phyloP scores from a whole-genome alignment of 2,888 invertebrate species.

The Cynaeus angustus region DNA sequence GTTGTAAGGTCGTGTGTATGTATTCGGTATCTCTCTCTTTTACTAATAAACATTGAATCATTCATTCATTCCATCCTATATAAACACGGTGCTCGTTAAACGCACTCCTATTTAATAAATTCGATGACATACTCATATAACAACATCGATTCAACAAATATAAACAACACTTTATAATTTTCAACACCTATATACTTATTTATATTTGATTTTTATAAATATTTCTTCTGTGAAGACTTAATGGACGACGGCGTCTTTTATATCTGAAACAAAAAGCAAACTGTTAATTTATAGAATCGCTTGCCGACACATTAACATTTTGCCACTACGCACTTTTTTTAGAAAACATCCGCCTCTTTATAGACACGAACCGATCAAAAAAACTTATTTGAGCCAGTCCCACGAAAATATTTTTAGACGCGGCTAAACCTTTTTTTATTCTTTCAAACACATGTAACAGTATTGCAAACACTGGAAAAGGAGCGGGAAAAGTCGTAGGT shows the following conservation, averaged over 20 bases:
- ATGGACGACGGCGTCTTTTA: slow-evolving; percentile 55
- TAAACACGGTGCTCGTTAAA: slow-evolving; percentile 48
- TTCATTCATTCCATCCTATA: slow-evolving; percentile 56
- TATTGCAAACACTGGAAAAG: too few species aligned
- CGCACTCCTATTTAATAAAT: slow-evolving; percentile 51
- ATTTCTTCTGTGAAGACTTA: slow-evolving; percentile 54
- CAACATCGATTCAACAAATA: slow-evolving; percentile 51
- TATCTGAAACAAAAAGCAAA: slow-evolving; percentile 56
- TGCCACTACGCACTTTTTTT: slow-evolving; percentile 45
- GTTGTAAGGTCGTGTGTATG: slow-evolving; percentile 62
- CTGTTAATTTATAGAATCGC: slow-evolving; percentile 14
- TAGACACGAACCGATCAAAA: too few species aligned
- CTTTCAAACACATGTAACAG: too few species aligned
- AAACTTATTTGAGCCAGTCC: too few species aligned
- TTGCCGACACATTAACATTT: slow-evolving; percentile 36
- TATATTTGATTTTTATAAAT: slow-evolving; percentile 44
- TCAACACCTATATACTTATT: slow-evolving; percentile 51
- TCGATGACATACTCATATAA: slow-evolving; percentile 46
- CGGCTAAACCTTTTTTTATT: too few species aligned
- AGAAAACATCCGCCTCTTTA: slow-evolving; percentile 21
- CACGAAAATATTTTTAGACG: too few species aligned
- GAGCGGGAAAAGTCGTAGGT: too few species aligned
- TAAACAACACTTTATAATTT: slow-evolving; percentile 51
- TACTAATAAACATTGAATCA: slow-evolving; percentile 57
- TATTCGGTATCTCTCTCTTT: slow-evolving; percentile 51